phyloP scores from a whole-genome alignment of 2,888 invertebrate genomes.

The Pherbina coryleti region DNA sequence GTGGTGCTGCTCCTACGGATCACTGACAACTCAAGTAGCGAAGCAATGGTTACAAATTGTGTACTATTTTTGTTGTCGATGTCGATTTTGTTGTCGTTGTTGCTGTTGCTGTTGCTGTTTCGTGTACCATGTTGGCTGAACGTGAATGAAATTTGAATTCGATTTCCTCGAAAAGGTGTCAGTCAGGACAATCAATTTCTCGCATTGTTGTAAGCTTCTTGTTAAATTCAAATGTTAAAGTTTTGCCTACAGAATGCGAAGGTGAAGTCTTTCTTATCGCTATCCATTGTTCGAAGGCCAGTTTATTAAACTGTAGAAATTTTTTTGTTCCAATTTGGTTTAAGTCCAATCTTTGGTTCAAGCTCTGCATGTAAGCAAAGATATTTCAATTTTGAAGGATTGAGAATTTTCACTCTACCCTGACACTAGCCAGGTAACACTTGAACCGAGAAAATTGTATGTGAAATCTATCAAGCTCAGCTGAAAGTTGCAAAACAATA shows the following conservation, averaged over 20 bases:
- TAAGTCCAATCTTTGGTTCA: too few relatives aligned
- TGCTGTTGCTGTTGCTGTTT: neutral
- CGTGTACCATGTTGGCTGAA: neutral
- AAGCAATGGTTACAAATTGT: neutral
- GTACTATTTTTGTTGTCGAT: neutral
- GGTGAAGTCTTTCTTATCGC: too few relatives aligned
- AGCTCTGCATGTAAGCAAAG: too few relatives aligned
- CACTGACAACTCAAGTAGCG: neutral
- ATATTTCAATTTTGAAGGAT: too few relatives aligned
- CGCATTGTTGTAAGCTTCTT: neutral
- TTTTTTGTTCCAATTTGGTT: too few relatives aligned
- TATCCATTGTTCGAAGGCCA: too few relatives aligned
- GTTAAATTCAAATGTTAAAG: neutral
- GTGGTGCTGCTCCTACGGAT: neutral
- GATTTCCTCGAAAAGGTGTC: neutral
- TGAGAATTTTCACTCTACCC: too few relatives aligned
- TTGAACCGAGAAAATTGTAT: too few relatives aligned
- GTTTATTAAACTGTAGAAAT: too few relatives aligned
- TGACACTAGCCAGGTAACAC: too few relatives aligned
- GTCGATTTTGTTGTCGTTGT: neutral
- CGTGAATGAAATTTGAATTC: slow-evolving; percentile 1
- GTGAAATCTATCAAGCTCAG: neutral
- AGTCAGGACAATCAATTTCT: neutral
- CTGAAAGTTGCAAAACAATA: neutral
- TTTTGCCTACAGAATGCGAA: too few relatives aligned